Base-by-base conservation (phyloP, 2,113 vertebrate species). In the Symphodus melops region DNA sequence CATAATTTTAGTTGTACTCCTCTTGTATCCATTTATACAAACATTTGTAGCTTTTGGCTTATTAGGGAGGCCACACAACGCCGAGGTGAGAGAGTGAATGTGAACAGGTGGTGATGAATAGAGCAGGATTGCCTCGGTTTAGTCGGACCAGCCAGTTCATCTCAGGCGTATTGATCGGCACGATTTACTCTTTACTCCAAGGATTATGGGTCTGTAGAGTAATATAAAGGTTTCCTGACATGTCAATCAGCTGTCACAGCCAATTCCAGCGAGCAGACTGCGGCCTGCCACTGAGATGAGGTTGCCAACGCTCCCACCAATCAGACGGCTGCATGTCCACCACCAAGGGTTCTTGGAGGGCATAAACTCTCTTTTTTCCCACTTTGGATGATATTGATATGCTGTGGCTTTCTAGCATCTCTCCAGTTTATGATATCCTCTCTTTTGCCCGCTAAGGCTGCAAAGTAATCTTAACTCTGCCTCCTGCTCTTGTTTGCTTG, bases 181-280 rank as follows among this genome's bases (percentile, higher is more conserved):
- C 88, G 89, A 92, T 91, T 90, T 91, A 88, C 86, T 90, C 88
- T 90, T 91, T 90, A 81, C 91, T 81, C 88, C 1, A 74, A 85
- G 84, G 93, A 94, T 92, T 89, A 89, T 81, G 79, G 81, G 86
- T 84, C 85, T 93, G 86, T 92, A 74, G 86, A 89, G 90, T 91
- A 92, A 93, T 93, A 92, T 91, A 93, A 93, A 92, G 93, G 90
- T 90, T 93, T 93, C 89, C 92, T 85, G 84, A 77, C 79, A 41
- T 93, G 92, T 92, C 93, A 92, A 72, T 92, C 92, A 92, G 69
- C 86, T 92, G 92, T 92, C 93, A 84, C 55, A 48, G 81, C 81
- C 86, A 81, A 85, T 93, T 91, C 87, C 88, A 76, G 60, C 8
- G 59, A 93, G 91, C 86, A 86, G 86, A 78, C 79, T 76, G 76